Evolutionary conservation across 2,888 invertebrate species (phyloP).

Genomic region (Ennomos erosarius): DNA sequence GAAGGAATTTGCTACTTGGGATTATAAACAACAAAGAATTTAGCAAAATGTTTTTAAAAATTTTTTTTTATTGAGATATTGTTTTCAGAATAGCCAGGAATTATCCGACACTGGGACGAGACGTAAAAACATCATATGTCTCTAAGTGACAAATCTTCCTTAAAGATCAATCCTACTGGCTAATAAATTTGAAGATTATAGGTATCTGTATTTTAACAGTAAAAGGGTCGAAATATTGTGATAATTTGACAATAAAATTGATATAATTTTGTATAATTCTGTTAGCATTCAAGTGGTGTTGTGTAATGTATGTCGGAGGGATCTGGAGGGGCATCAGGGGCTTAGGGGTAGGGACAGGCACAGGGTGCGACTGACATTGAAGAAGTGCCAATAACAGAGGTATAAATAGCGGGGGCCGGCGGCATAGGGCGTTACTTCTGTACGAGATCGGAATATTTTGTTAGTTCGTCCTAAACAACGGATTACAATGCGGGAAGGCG

Average conservation of each 20-base stretch:
- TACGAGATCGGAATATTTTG: constrained; percentile 85
- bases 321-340: constrained; percentile 64
- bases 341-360: constrained; percentile 71
- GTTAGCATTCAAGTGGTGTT: constrained; percentile 78
- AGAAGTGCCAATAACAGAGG: constrained; percentile 86
- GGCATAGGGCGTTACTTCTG: constrained; percentile 79
- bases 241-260: constrained; percentile 78
- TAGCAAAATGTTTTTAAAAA: too few relatives aligned
- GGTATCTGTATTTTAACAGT: constrained; percentile 39
- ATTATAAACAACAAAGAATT: neutral
- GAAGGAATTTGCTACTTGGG: too few relatives aligned
- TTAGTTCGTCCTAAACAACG: constrained; percentile 77
- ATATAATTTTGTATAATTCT: constrained; percentile 79
- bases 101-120: too few relatives aligned
- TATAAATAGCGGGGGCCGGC: constrained; percentile 83
- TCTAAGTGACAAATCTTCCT: too few relatives aligned
- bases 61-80: too few relatives aligned
- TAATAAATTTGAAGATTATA: too few relatives aligned
- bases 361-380: constrained; percentile 86
- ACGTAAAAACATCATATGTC: too few relatives aligned
- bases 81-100: too few relatives aligned
- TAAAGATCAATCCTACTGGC: too few relatives aligned
- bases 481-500: constrained; percentile 81
- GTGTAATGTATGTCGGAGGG: constrained; percentile 77
- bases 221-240: constrained; percentile 62